Base-by-base conservation (phyloP, 2,113 vertebrate genomes). In the Clinocottus analis region DNA sequence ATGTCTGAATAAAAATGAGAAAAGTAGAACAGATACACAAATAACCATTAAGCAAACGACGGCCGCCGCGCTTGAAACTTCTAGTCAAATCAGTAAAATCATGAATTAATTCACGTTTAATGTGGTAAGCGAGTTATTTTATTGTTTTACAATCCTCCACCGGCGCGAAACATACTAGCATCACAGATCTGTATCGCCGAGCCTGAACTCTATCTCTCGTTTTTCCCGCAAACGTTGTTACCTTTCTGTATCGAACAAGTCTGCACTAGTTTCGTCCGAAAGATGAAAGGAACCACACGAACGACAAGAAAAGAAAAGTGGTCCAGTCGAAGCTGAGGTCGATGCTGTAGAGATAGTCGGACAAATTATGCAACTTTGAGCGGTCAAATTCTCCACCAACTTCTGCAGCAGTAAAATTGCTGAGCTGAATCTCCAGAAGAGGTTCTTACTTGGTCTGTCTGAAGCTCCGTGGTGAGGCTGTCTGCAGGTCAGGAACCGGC, bases 381-480 rank as follows among this genome's bases (percentile, higher is more conserved):
- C 43, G 53, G 64, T 79, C 63, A 61, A 0, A 67, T 21, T 14
- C 27, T 17, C 16, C 0, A 37, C 23, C 19, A 73, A 73, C 67
- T 82, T 60, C 19, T 51, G 78, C 51, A 41, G 31, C 49, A 0
- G 16, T 21, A 12, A 5, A 23, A 25, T 3, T 27, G 9, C 7
- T 14, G 4, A 23, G 16, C 2, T 13, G 5, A 2, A 21, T 14
- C 2, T 0, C 7, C 4, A 13, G 4, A 29, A 4, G 4, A 4
- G 67, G 16, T 51, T 55, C 88, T 80, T 75, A 93, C 90, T 77
- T 55, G 67, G 23, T 74, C 49, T 33, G 1, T 66, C 10, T 85
- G 87, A 11, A 4, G 88, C 68, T 92, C 89, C 88, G 91, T 86
- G 78, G 23, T 86, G 84, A 80, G 43, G 71, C 43, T 80, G 81